Percentiles rank a stretch among this genome's conserved stretches.
phyloP scores from a whole-genome alignment of 2,797 vertebrate genomes.

The Eulemur rubriventer region DNA sequence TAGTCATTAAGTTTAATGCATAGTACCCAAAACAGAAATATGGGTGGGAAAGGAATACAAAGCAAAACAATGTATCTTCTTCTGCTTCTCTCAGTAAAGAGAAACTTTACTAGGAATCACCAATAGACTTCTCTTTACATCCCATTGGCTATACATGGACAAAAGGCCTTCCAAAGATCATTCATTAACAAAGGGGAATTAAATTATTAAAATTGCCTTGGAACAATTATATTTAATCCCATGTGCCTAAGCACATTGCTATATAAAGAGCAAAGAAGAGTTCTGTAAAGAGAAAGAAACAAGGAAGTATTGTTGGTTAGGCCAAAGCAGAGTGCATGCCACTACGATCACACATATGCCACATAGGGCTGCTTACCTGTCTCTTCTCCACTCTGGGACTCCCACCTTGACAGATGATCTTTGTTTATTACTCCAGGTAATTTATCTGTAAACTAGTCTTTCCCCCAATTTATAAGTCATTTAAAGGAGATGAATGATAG shows the following conservation, averaged over 20 bases:
- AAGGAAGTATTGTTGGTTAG: neutral
- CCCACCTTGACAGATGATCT: neutral
- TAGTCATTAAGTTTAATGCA: neutral
- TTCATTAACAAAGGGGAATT: neutral
- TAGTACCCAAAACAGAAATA: neutral
- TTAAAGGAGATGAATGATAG: neutral
- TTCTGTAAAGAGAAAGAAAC: neutral
- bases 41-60: neutral
- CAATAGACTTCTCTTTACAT: neutral
- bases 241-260: neutral
- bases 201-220: neutral
- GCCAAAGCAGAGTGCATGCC: neutral
- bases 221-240: neutral
- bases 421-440: neutral
- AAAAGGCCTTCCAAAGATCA: neutral
- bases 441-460: neutral
- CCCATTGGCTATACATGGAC: too few species aligned
- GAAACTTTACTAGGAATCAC: neutral
- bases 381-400: neutral
- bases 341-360: neutral
- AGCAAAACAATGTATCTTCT: neutral
- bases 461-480: neutral
- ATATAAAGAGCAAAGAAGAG: neutral
- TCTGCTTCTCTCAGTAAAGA: neutral
- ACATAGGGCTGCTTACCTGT: neutral